phyloP scores from a whole-genome alignment of 2,797 vertebrate genomes.

The Apodemus agrarius region DNA sequence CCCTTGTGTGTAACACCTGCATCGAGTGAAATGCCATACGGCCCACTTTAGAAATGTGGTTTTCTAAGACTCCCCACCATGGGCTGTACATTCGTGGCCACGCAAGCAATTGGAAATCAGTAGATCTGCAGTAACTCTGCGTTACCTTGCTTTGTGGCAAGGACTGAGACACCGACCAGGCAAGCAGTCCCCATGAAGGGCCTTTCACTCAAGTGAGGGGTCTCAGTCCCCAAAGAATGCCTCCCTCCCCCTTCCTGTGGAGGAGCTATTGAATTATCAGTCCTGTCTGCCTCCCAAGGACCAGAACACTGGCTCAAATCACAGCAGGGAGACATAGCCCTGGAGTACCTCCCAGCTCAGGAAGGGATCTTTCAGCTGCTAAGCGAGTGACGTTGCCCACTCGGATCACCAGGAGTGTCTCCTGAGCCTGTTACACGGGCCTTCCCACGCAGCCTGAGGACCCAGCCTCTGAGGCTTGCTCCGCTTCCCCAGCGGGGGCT shows the following conservation, averaged over 20 bases:
- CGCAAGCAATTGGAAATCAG: not conserved
- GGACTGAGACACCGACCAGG: not conserved
- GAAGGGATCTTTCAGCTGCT: accelerated
- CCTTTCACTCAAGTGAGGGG: not conserved
- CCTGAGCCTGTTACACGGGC: not conserved
- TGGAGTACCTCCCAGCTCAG: accelerated
- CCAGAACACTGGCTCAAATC: not conserved
- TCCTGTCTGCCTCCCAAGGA: accelerated
- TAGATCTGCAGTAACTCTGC: not conserved
- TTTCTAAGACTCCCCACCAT: not conserved
- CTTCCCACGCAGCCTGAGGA: not conserved
- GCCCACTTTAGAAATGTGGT: too few species aligned
- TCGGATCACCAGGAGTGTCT: not conserved
- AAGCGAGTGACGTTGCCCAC: not conserved
- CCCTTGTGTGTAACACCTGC: not conserved
- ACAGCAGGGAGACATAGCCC: not conserved
- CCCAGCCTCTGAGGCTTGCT: not conserved
- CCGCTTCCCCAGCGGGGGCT: not conserved
- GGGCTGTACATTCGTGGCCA: not conserved
- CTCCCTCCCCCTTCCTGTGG: not conserved
- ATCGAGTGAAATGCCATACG: not conserved
- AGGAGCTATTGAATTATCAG: accelerated
- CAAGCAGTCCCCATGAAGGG: not conserved
- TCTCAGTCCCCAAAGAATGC: not conserved
- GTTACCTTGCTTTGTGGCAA: not conserved